A percentile compares a stretch with the other conserved stretches of the same genome.
These are phyloP conservation scores for Boloria selene DNA, from an alignment of 2,888 invertebrate genomes.

Conservation along the genomic window DNA sequence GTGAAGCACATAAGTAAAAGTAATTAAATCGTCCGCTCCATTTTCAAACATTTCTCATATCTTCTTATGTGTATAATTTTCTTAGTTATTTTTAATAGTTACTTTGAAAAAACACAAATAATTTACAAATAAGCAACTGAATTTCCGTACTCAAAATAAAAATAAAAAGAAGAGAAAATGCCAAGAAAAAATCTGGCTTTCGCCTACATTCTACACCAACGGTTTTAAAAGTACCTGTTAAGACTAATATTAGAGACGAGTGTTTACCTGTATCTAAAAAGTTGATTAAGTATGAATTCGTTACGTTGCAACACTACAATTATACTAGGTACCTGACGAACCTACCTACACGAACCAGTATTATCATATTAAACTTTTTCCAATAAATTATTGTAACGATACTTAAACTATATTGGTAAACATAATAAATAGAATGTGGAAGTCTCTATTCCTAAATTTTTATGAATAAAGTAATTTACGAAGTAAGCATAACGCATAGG, in stretches of 20 bases:
- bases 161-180: conserved; percentile 45
- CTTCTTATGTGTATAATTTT: background rate
- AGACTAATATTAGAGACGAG: conserved; percentile 27
- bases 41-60: background rate
- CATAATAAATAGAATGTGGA: too few relatives aligned
- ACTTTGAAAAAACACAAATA: conserved; percentile 38
- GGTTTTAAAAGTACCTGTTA: conserved; percentile 21
- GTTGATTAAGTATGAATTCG: conserved; percentile 16
- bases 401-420: too few relatives aligned
- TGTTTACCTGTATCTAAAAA: conserved; percentile 24
- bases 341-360: too few relatives aligned
- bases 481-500: too few relatives aligned
- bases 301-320: conserved; percentile 2
- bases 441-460: too few relatives aligned
- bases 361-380: too few relatives aligned
- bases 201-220: conserved; percentile 31
- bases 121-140: conserved; percentile 41
- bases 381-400: too few relatives aligned
- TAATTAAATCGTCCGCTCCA: background rate
- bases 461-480: too few relatives aligned
- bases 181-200: conserved; percentile 47
- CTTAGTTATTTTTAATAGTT: conserved; percentile 4
- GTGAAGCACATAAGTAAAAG: too few relatives aligned
- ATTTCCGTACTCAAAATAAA: conserved; percentile 43
- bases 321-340: too few relatives aligned